phyloP scores from a whole-genome alignment of 2,797 vertebrate genomes.

The Crenichthys baileyi region DNA sequence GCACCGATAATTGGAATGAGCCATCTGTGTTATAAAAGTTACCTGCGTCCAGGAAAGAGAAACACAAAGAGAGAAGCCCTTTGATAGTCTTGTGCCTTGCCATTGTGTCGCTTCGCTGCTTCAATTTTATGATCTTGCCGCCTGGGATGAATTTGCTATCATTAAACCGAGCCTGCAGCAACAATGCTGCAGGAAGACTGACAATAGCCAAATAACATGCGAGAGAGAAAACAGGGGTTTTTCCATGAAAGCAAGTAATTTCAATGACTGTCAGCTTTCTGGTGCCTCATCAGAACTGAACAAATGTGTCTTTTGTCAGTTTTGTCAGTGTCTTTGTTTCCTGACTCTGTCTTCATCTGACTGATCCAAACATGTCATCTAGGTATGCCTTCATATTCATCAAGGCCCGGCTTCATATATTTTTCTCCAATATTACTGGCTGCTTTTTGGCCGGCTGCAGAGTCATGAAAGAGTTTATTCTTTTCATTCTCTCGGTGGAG shows the following conservation, averaged over 20 bases:
- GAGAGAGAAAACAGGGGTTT: constrained; percentile 39
- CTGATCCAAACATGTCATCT: constrained; percentile 64
- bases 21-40: constrained; percentile 47
- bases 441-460: constrained; percentile 21
- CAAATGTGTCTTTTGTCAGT: constrained; percentile 65
- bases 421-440: constrained; percentile 21
- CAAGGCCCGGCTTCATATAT: constrained; percentile 38
- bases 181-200: constrained; percentile 50
- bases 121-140: constrained; percentile 54
- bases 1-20: constrained; percentile 39
- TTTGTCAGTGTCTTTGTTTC: constrained; percentile 65
- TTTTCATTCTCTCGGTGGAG: constrained; percentile 10
- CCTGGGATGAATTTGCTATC: constrained; percentile 42
- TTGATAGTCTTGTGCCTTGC: constrained; percentile 46
- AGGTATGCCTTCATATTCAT: constrained; percentile 49
- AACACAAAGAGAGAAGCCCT: constrained; percentile 26
- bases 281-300: constrained; percentile 52
- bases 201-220: constrained; percentile 63
- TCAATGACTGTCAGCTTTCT: constrained; percentile 73
- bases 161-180: constrained; percentile 44
- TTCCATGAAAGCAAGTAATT: constrained; percentile 66
- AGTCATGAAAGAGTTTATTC: constrained; percentile 38
- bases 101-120: constrained; percentile 54
- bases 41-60: constrained; percentile 46
- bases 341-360: constrained; percentile 66